These are phyloP conservation scores for Halictus quadricinctus DNA, from an alignment of 2,888 invertebrate species.

Conservation along the genomic window DNA sequence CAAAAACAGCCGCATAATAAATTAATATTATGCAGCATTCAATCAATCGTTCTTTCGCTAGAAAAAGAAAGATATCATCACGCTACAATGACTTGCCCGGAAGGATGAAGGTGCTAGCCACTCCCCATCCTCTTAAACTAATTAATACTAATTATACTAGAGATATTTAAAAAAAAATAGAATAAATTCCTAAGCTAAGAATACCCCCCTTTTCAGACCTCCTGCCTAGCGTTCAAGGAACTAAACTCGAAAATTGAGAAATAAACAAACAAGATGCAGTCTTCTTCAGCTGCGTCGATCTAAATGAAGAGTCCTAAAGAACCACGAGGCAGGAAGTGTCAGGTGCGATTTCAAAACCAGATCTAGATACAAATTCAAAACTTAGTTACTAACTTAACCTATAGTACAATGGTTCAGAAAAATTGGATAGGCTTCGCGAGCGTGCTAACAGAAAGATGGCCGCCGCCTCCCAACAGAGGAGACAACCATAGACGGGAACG, in stretches of 20 bases:
- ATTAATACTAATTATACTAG: background rate
- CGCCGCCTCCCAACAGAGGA: background rate
- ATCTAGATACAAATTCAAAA: background rate
- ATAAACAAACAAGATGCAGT: background rate
- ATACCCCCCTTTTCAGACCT: too few relatives aligned
- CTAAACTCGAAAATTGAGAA: too few relatives aligned
- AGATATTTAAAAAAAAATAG: too few relatives aligned
- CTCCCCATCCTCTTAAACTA: background rate
- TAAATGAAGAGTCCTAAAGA: too few relatives aligned
- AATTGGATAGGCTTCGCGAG: background rate
- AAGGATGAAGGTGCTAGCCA: slow-evolving; percentile 29
- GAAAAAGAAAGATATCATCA: background rate
- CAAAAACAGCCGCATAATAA: background rate
- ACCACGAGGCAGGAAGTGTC: background rate
- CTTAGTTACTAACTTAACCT: background rate
- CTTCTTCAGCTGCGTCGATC: background rate
- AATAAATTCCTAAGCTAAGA: background rate
- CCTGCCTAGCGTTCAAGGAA: too few relatives aligned
- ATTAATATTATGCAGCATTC: background rate
- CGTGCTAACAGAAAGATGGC: background rate
- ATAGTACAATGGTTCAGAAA: background rate
- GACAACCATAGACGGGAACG: background rate
- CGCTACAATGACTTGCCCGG: background rate
- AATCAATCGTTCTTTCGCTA: background rate
- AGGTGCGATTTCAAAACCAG: too few relatives aligned